These are phyloP conservation scores for Aplocera efformata DNA, from an alignment of 2,888 invertebrate genomes.

Conservation along the genomic window DNA sequence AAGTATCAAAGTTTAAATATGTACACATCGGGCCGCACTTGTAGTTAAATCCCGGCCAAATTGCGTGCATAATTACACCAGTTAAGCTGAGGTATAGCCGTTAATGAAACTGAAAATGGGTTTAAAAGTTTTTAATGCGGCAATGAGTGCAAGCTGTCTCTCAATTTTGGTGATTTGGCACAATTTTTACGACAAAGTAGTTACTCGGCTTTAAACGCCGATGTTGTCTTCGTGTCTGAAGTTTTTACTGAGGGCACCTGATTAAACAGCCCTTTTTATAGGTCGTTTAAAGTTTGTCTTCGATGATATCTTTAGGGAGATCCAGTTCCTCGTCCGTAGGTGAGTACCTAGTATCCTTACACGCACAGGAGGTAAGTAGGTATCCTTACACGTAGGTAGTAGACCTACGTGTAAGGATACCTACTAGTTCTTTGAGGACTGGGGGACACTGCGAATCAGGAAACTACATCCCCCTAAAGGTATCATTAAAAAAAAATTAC, in stretches of 20 bases:
- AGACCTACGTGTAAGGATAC: too few species aligned
- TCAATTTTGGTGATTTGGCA: constrained; percentile 65
- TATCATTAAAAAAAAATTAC: too few species aligned
- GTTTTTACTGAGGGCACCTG: constrained; percentile 13
- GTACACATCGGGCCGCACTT: constrained; percentile 5
- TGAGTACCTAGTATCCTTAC: too few species aligned
- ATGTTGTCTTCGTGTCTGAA: constrained; percentile 2
- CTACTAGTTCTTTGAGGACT: too few species aligned
- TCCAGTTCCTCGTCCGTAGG: too few species aligned
- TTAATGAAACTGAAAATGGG: constrained; percentile 74
- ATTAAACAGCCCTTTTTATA: constrained; percentile 11
- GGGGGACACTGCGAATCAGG: too few species aligned
- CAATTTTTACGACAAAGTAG: constrained; percentile 53
- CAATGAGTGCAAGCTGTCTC: constrained; percentile 76
- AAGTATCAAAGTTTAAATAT: background rate
- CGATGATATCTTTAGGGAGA: too few species aligned
- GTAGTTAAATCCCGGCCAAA: constrained; percentile 49
- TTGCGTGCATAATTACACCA: constrained; percentile 69
- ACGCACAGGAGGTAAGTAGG: too few species aligned
- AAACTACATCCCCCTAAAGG: too few species aligned
- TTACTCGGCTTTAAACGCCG: constrained; percentile 22
- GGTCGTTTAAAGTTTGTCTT: constrained; percentile 9
- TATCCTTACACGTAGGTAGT: too few species aligned
- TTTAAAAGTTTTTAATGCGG: constrained; percentile 69
- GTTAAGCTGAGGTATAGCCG: constrained; percentile 71